phyloP scores from a whole-genome alignment of 64 coral and sea anemone species.

The Acropora tenuis region DNA sequence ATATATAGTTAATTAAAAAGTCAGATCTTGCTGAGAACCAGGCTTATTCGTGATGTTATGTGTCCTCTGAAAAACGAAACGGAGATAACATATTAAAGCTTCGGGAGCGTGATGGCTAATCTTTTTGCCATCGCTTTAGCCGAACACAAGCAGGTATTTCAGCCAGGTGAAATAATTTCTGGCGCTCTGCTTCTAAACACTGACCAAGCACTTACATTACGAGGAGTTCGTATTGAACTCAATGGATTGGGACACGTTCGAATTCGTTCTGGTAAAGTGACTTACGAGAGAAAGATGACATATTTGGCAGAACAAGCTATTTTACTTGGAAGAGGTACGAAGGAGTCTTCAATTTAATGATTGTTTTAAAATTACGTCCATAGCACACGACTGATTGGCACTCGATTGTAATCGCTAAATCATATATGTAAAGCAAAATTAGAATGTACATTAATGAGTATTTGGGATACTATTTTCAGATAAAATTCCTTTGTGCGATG shows the following conservation, averaged over 20 bases:
- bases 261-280: conserved; percentile 42
- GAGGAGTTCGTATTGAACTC: conserved; percentile 27
- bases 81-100: background rate
- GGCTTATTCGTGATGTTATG: too few relatives aligned
- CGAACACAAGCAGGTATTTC: conserved; percentile 24
- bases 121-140: conserved; percentile 21
- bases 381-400: too few relatives aligned
- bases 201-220: background rate
- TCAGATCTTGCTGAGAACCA: too few relatives aligned
- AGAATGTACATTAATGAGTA: too few relatives aligned
- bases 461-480: too few relatives aligned
- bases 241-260: conserved; percentile 12
- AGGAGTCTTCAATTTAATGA: background rate
- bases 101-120: background rate
- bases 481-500: too few relatives aligned
- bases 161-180: conserved; percentile 28
- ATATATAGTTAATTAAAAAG: background rate
- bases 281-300: conserved; percentile 5
- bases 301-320: background rate
- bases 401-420: too few relatives aligned
- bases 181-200: conserved; percentile 27
- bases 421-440: too few relatives aligned
- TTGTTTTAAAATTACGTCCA: too few relatives aligned
- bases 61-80: too few relatives aligned
- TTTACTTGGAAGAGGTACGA: conserved; percentile 30